Evolutionary conservation across 2,113 vertebrate species (phyloP), one percentile per base, ranked within the genome.

Genomic region (Chiloscyllium plagiosum): DNA sequence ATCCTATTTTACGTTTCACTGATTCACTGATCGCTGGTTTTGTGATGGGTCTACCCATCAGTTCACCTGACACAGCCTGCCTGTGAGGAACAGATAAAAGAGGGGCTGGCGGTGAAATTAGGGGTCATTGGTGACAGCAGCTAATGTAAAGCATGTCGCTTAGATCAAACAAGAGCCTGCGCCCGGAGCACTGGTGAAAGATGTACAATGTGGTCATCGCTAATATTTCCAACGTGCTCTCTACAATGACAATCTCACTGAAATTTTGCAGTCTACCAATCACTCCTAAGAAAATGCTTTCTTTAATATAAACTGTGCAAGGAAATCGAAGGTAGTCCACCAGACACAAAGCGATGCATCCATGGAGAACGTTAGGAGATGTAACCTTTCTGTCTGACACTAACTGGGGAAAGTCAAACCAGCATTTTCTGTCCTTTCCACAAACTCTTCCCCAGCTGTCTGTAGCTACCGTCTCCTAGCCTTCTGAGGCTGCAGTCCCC

Each of bases 11-110:
- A 95, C 42, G 94, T 72, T 76, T 95, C 94, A 95, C 42, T 70
- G 93, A 95, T 95, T 95, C 93, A 95, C 66, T 76, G 94, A 95
- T 95, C 68, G 69, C 94, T 95, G 94, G 70, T 95, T 94, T 95
- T 95, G 94, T 50, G 69, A 95, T 95, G 94, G 66, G 94, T 68
- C 87, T 72, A 72, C 94, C 94, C 69, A 95, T 95, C 94, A 95
- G 94, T 95, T 95, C 94, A 95, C 69, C 94, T 95, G 94, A 95
- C 68, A 72, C 69, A 29, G 42, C 22, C 69, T 95, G 42, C 42
- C 22, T 95, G 68, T 42, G 24, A 50, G 69, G 47, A 94, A 68
- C 12, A 94, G 68, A 94, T 94, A 94, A n/a, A 47, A 72, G 94
- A 95, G 94, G 94, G 42, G 47, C 42, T 24, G 24, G 37, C 10